Percentiles rank a stretch among this genome's conserved stretches.
Conservation (phyloP, 2,888 invertebrate species). For the Temnothorax rugatulus region DNA sequence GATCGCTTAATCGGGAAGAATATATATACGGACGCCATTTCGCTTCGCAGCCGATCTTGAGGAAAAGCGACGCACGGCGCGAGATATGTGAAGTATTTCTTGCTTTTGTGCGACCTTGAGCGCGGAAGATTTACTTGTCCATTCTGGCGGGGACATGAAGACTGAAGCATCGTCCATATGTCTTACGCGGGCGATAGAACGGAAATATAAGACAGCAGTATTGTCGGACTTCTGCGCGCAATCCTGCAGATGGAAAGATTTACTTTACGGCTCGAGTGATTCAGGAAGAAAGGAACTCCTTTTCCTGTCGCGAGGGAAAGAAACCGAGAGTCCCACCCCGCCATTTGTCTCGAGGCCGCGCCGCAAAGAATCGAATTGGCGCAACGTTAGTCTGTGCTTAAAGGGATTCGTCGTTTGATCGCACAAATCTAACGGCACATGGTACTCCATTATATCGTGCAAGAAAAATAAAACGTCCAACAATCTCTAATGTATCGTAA, state of each 20-base stretch:
- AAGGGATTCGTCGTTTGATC: conserved; percentile 10
- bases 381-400: conserved; percentile 2
- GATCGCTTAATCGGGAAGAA: not conserved
- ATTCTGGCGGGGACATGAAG: conserved; percentile 6
- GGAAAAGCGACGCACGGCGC: not conserved
- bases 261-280: conserved; percentile 59
- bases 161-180: conserved; percentile 36
- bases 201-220: conserved; percentile 64
- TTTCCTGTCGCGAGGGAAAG: conserved; percentile 31
- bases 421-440: conserved; percentile 13
- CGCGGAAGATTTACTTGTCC: conserved; percentile 48
- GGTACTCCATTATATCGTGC: not conserved
- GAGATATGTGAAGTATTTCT: conserved; percentile 14
- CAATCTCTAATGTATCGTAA: conserved; percentile 2
- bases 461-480: not conserved
- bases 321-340: conserved; percentile 47
- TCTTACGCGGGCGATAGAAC: conserved; percentile 57
- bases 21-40: not conserved
- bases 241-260: conserved; percentile 65
- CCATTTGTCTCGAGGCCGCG: conserved; percentile 46
- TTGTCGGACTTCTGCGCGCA: conserved; percentile 59
- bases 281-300: conserved; percentile 42
- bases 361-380: conserved; percentile 39
- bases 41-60: not conserved
- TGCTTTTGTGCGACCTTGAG: conserved; percentile 40